phyloP scores from a whole-genome alignment of 1,140 invertebrate genomes.

The Colletes gigas region DNA sequence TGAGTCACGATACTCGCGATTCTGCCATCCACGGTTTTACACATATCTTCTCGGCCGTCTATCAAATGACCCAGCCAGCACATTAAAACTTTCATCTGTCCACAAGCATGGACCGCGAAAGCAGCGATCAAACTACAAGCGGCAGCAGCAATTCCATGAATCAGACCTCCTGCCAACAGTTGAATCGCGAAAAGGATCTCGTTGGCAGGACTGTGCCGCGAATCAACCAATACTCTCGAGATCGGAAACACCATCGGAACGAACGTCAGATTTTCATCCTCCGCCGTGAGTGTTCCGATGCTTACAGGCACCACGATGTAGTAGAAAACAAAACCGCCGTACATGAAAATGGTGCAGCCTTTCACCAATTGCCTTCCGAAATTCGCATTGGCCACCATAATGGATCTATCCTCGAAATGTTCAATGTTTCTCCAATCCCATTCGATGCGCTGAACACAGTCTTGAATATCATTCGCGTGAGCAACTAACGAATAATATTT shows the following conservation, averaged over 20 bases:
- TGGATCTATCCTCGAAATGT: background rate
- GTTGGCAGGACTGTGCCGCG: conserved; percentile 47
- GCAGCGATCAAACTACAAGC: conserved; percentile 60
- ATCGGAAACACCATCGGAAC: conserved; percentile 59
- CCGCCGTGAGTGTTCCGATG: background rate
- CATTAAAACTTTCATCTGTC: conserved; percentile 67
- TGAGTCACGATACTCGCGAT: conserved; percentile 58
- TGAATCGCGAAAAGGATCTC: conserved; percentile 59
- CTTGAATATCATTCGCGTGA: conserved; percentile 51
- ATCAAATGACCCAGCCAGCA: conserved; percentile 35
- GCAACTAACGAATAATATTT: conserved; percentile 63
- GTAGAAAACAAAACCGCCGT: conserved; percentile 29
- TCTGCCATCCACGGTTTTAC: conserved; percentile 15
- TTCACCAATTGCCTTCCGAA: conserved; percentile 22
- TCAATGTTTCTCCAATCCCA: conserved; percentile 63
- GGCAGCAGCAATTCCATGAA: conserved; percentile 47
- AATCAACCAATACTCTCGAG: conserved; percentile 48
- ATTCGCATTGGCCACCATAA: conserved; percentile 39
- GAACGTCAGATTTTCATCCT: conserved; percentile 12
- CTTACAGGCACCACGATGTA: conserved; percentile 18
- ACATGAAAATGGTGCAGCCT: conserved; percentile 36
- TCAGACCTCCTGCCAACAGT: conserved; percentile 39
- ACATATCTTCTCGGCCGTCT: conserved; percentile 13
- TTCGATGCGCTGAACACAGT: conserved; percentile 63
- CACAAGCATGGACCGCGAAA: conserved; percentile 66